Conservation (phyloP, 2,888 invertebrate genomes). For the Synanthedon tipuliformis region DNA sequence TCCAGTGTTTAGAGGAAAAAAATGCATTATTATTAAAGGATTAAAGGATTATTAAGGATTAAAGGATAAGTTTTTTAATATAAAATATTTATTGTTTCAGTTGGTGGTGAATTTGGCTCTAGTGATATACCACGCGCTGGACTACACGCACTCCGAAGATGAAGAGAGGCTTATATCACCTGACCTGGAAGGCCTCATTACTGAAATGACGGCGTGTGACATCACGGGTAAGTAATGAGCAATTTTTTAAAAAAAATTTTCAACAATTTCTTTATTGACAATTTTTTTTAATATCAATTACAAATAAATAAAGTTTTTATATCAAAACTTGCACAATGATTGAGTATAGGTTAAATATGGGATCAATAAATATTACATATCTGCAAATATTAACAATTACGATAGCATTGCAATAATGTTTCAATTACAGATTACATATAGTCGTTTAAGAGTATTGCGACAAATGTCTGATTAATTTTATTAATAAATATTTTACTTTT, state of each 20-base stretch:
- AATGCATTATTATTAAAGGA: not conserved
- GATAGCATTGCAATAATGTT: too few relatives aligned
- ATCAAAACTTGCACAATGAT: too few relatives aligned
- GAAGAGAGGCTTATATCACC: slow-evolving; percentile 89
- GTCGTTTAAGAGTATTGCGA: too few relatives aligned
- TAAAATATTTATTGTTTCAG: slow-evolving; percentile 61
- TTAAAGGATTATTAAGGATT: too few relatives aligned
- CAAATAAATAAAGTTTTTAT: too few relatives aligned
- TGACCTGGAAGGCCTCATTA: slow-evolving; percentile 87
- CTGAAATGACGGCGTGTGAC: slow-evolving; percentile 83
- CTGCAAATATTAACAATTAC: too few relatives aligned
- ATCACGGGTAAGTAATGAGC: slow-evolving; percentile 38
- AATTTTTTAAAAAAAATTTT: not conserved
- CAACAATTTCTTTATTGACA: not conserved
- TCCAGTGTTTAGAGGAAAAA: not conserved
- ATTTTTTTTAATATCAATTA: too few relatives aligned
- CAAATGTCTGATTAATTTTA: too few relatives aligned
- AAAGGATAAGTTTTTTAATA: not conserved
- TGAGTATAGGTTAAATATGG: too few relatives aligned
- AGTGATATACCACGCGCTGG: slow-evolving; percentile 89
- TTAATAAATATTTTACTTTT: too few relatives aligned
- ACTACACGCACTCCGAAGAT: slow-evolving; percentile 86
- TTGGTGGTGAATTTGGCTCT: slow-evolving; percentile 83
- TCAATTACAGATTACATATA: too few relatives aligned
- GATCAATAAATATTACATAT: too few relatives aligned